phyloP scores from a whole-genome alignment of 2,113 vertebrate species.

The Picathartes gymnocephalus region DNA sequence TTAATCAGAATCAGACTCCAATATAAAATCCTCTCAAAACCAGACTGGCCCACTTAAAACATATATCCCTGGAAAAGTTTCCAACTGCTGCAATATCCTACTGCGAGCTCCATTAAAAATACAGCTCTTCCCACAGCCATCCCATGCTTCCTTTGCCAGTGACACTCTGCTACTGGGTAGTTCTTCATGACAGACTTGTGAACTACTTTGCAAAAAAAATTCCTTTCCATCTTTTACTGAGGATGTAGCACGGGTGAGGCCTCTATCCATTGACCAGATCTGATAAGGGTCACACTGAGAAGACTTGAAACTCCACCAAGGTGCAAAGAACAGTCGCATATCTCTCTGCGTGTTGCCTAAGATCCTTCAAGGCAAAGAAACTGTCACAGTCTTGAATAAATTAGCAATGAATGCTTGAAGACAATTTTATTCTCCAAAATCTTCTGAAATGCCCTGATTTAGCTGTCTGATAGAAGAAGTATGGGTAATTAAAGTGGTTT shows the following conservation, averaged over 20 bases:
- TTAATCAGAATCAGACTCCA: constrained; percentile 58
- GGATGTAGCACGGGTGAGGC: background rate
- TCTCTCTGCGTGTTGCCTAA: background rate
- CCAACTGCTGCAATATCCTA: constrained; percentile 27
- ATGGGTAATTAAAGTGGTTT: background rate
- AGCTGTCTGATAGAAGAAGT: background rate
- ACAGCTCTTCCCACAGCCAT: constrained; percentile 11
- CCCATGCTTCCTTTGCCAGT: background rate
- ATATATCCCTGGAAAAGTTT: constrained; percentile 39
- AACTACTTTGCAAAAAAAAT: background rate
- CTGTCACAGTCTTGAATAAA: background rate
- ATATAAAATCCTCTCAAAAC: constrained; percentile 39
- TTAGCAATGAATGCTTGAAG: background rate
- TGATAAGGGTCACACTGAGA: background rate
- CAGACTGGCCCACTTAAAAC: constrained; percentile 31
- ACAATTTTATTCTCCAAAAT: background rate
- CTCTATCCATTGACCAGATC: background rate
- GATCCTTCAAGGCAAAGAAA: background rate
- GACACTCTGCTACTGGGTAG: background rate
- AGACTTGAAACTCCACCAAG: background rate
- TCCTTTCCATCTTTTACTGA: background rate
- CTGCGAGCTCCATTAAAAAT: constrained; percentile 21
- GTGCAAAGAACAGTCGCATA: background rate
- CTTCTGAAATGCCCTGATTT: background rate
- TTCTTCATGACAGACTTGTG: background rate